Percentiles rank a stretch among this genome's conserved stretches.
Evolutionary conservation across 2,888 invertebrate species (phyloP).

Genomic region (Nomada hirtipes): DNA sequence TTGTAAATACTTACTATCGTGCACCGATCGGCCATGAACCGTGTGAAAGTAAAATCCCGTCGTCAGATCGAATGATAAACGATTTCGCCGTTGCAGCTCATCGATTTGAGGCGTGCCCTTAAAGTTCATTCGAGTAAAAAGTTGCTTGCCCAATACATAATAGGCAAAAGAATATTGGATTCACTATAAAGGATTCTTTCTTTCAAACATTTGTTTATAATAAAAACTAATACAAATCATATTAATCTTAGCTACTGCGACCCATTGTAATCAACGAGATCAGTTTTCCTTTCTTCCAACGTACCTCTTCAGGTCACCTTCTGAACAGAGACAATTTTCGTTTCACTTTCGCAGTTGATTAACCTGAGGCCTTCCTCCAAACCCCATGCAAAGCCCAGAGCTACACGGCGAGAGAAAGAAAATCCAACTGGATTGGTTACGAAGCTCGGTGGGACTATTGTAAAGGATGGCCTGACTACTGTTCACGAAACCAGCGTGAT

Average conservation of each 20-base stretch:
- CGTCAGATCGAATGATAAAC: constrained; percentile 26
- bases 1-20: not conserved
- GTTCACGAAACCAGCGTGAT: constrained; percentile 96
- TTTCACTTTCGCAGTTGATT: constrained; percentile 84
- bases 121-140: constrained; percentile 15
- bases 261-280: not conserved
- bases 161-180: not conserved
- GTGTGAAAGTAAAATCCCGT: constrained; percentile 28
- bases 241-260: too few species aligned
- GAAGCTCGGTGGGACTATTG: constrained; percentile 92
- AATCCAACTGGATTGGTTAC: constrained; percentile 93
- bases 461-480: constrained; percentile 93
- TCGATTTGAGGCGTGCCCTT: not conserved
- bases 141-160: not conserved
- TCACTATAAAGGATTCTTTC: not conserved
- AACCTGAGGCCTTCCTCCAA: constrained; percentile 91
- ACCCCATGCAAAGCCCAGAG: constrained; percentile 85
- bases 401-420: constrained; percentile 86
- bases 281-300: not conserved
- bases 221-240: too few species aligned
- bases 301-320: too few species aligned
- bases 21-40: constrained; percentile 22
- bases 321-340: not conserved
- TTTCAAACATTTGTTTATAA: not conserved
- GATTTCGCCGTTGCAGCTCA: constrained; percentile 26